phyloP scores from a whole-genome alignment of 1,140 invertebrate genomes.

The Drosophila sproati region DNA sequence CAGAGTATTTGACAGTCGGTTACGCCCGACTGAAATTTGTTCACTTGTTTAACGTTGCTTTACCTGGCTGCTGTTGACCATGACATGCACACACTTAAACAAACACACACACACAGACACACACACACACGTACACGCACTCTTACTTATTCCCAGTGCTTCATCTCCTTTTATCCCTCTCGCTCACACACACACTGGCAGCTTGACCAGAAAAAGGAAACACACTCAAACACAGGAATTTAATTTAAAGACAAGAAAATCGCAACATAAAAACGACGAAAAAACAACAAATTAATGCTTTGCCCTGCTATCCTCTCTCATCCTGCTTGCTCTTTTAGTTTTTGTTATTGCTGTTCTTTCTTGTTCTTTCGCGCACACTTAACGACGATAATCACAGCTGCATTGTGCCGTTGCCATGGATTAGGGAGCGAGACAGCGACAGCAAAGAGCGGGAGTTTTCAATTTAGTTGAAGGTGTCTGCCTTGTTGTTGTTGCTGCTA shows the following conservation, averaged over 20 bases:
- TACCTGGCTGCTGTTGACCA: conserved; percentile 46
- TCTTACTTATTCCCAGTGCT: conserved; percentile 10
- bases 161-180: conserved; percentile 2
- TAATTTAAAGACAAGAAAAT: conserved; percentile 40
- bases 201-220: conserved; percentile 2
- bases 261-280: too few species aligned
- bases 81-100: conserved; percentile 45
- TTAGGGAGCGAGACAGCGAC: neutral
- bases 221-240: conserved; percentile 30
- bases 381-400: conserved; percentile 67
- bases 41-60: conserved; percentile 8
- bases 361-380: conserved; percentile 25
- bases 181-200: conserved; percentile 10
- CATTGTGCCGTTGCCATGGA: conserved; percentile 55
- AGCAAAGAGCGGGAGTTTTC: neutral
- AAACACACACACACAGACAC: neutral
- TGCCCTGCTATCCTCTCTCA: conserved; percentile 11
- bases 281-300: conserved; percentile 53
- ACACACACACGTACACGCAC: neutral
- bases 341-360: conserved; percentile 3
- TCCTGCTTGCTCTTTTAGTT: conserved; percentile 5
- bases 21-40: too few species aligned
- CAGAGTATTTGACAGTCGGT: too few species aligned
- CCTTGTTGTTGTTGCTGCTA: conserved; percentile 3
- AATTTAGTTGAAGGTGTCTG: neutral